Conservation (phyloP, 2,888 invertebrate species). For the Cheilosia urbana region DNA sequence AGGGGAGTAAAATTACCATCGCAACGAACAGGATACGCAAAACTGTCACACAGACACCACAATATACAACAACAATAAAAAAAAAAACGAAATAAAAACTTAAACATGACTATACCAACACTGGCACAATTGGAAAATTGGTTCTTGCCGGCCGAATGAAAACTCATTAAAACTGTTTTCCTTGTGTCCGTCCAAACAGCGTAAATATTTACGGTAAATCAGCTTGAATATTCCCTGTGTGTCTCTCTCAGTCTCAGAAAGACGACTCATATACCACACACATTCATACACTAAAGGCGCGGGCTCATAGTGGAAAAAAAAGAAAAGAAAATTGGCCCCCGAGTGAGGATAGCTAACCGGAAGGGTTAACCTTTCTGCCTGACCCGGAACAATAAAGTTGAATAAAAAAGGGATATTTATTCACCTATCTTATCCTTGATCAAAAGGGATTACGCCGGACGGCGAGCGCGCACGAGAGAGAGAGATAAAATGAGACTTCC, state of each 20-base stretch:
- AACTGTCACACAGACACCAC: background rate
- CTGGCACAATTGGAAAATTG: constrained; percentile 62
- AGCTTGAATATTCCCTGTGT: constrained; percentile 42
- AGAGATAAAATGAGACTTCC: constrained; percentile 82
- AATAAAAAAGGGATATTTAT: constrained; percentile 55
- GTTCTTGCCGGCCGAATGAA: constrained; percentile 55
- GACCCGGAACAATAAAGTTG: constrained; percentile 69
- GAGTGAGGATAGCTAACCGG: constrained; percentile 9
- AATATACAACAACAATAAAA: too few relatives aligned
- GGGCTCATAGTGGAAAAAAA: background rate
- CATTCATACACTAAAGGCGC: too few relatives aligned
- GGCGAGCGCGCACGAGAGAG: constrained; percentile 13
- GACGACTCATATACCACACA: constrained; percentile 5
- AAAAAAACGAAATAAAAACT: background rate
- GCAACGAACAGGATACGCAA: constrained; percentile 21
- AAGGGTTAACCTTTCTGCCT: constrained; percentile 46
- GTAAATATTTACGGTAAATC: constrained; percentile 71
- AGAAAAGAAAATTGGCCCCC: constrained; percentile 36
- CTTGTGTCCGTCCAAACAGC: constrained; percentile 62
- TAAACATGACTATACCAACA: constrained; percentile 53
- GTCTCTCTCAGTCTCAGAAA: constrained; percentile 2
- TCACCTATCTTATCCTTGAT: constrained; percentile 49
- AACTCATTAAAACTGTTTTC: constrained; percentile 56
- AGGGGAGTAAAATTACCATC: constrained; percentile 42
- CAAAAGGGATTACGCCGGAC: constrained; percentile 50